Base-by-base conservation (phyloP, 2,888 invertebrate genomes). In the Megastigmus dorsalis region DNA sequence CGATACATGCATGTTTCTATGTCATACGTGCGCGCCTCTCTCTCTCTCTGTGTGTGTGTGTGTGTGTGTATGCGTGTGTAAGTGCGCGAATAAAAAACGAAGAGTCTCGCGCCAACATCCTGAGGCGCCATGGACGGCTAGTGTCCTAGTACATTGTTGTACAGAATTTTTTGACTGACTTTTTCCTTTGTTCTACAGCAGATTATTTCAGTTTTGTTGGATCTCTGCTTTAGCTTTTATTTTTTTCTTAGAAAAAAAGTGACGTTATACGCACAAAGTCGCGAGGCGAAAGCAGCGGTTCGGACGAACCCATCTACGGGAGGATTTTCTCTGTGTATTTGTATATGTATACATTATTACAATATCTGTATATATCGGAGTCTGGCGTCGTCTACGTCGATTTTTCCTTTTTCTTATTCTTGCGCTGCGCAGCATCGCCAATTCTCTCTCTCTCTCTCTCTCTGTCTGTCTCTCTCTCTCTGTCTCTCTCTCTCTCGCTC, bases 191-290 rank as follows among this genome's bases (percentile, higher is more conserved):
- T 4, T 50, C n/a, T n/a, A n/a, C n/a, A n/a, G n/a, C n/a, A n/a
- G n/a, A n/a, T 50, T 50, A 0, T 6, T 33, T 33, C 33, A 33
- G 33, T 33, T 33, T 33, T 33, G 28, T 52, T 45, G 3, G 7
- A 45, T 54, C n/a, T 28, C 23, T 23, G 6, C 2, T 23, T 57
- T 23, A 5, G 28, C 18, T n/a, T 5, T n/a, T 15, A 30, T 54
- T 30, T 13, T 52, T 26, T 54, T 54, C 38, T 38, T 57, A 57
- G 38, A 57, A 57, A 57, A 57, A 41, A 57, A n/a, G n/a, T n/a
- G 38, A 57, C 38, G 23, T n/a, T 57, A 23, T 13, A 23, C 57
- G 57, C 57, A 15, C 30, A 30, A n/a, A n/a, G 15, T 48, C 23
- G 48, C 30, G 52, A 54, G 30, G 10, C 3, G 13, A 13, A 50